Base-by-base conservation (phyloP, 1,140 invertebrate genomes). In the Chlorops oryzae region DNA sequence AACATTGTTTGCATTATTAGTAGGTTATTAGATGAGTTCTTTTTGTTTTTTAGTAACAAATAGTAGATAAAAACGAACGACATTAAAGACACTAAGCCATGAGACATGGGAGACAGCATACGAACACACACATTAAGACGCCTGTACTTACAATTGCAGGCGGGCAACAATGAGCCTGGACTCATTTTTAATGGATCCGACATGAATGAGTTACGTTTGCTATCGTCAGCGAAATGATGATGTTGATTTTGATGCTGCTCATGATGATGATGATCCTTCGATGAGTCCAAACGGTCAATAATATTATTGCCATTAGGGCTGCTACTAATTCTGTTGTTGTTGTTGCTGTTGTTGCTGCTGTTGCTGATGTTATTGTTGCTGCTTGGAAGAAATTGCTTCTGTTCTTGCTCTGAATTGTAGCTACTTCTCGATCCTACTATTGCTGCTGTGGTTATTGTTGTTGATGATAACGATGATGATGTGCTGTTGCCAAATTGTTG, bases 131-230 rank as follows among this genome's bases (percentile, higher is more conserved):
- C 28, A 32, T 9, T 9, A 32, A 32, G 46, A 7, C 25, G 15
- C 10, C 22, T 24, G 41, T 47, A 55, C 56, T 58, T 52, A 57
- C 55, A 53, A 27, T 48, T 50, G 15, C 28, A 25, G 40, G 46
- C 47, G 22, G 23, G 25, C 34, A 25, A 25, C 49, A 57, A 28
- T 22, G 38, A 42, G 15, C 27, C 80, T 56, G 79, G 77, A 56
- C 78, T 79, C 64, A 81, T 81, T 69, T 84, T 81, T 59, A 84
- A 80, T 56, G 77, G 79, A 68, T 82, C 79, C 38, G 78, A 77
- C 44, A 83, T 79, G 22, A 84, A 63, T 10, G 81, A 80, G 62
- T 83, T 81, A 54, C 77, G 77, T 62, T 82, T n/a, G n/a, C n/a
- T 9, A 32, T 32, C n/a, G n/a, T 32, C 28, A 32, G 7, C 28